phyloP scores from a whole-genome alignment of 2,888 invertebrate genomes.

The Myopa testacea region DNA sequence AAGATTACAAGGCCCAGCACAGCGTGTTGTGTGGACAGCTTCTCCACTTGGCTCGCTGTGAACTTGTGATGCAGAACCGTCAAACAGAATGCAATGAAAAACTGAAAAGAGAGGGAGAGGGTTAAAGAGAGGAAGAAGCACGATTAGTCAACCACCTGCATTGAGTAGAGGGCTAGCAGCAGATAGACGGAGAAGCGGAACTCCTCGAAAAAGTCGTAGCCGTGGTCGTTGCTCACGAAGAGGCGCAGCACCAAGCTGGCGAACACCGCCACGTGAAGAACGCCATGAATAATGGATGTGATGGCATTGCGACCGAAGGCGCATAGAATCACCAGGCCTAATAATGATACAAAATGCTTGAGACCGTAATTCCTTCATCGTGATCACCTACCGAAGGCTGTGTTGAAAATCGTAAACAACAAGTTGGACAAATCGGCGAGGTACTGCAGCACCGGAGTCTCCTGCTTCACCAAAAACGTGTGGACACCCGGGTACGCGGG shows the following conservation, averaged over 20 bases:
- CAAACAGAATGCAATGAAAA: not conserved
- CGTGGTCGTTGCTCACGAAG: not conserved
- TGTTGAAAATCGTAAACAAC: conserved; percentile 4
- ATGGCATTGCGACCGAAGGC: not conserved
- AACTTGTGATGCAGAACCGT: not conserved
- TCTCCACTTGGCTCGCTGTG: not conserved
- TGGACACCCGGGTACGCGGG: not conserved
- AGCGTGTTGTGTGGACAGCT: not conserved
- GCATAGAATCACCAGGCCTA: not conserved
- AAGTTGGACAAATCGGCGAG: not conserved
- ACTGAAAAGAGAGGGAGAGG: conserved; percentile 10
- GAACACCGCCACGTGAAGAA: conserved; percentile 9
- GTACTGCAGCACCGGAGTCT: not conserved
- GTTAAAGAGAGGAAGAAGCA: not conserved
- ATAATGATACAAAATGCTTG: not conserved
- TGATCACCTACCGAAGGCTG: not conserved
- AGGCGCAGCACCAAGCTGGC: not conserved
- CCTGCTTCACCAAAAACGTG: not conserved
- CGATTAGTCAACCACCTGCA: not conserved
- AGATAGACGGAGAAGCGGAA: not conserved
- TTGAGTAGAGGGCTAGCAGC: not conserved
- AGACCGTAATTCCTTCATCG: not conserved
- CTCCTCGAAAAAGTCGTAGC: not conserved
- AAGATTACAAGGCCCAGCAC: not conserved
- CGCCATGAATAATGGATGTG: not conserved